Base-by-base conservation (phyloP, 2,888 invertebrate genomes). In the Drosophila quinaria region DNA sequence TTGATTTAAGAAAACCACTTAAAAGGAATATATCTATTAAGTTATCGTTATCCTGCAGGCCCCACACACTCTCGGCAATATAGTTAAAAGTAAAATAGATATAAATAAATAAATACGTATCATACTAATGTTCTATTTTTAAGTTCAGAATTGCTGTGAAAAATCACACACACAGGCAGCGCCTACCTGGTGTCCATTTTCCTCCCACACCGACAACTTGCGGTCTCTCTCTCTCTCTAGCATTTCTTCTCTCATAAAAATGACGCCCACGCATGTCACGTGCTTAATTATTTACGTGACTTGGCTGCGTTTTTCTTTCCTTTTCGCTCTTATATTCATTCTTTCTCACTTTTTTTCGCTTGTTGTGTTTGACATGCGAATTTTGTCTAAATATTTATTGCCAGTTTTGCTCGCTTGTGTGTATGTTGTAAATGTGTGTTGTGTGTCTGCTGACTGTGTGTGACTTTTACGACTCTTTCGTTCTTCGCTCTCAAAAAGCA, bases 231-330 rank as follows among this genome's bases (percentile, higher is more conserved):
- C 39, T 15, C 37, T 54, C 13, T 49, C 42, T 22, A n/a, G n/a
- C 22, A 52, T 25, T 25, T 25, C 22, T 42, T 39, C 51, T 2
- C 33, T 55, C 60, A 65, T 68, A 77, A 80, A 77, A 79, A 33
- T 71, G 67, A 74, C 76, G 75, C 70, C 89, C 88, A 92, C 91
- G 91, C 92, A 92, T 92, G 93, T 92, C 92, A 92, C 91, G 91
- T 91, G 91, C 90, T 92, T 92, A 92, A 92, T 92, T 92, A 92
- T 92, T 92, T 92, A 92, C 93, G 92, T 92, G 92, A 92, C 93
- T 92, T 92, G 90, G 90, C 90, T 91, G 86, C 83, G 76, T 80
- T 84, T 13, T 25, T 17, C 17, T 19, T 17, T 37, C 15, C 13
- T 29, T 44, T 22, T 61, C 25, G 25, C 5, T 13, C 9, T 3